These are phyloP conservation scores for Nothura maculosa DNA, from an alignment of 2,797 vertebrate genomes.

Conservation along the genomic window DNA sequence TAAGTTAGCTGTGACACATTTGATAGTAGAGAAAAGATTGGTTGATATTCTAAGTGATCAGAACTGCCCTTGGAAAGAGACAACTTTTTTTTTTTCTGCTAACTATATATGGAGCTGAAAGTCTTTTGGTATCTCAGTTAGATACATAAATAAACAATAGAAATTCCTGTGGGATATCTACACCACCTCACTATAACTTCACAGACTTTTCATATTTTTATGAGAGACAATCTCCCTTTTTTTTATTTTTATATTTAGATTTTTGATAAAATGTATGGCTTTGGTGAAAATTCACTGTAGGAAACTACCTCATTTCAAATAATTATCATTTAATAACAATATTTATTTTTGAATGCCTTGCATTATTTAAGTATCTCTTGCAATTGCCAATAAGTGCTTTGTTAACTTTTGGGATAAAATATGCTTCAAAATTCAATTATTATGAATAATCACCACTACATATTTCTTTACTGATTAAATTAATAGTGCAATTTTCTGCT, in stretches of 20 bases:
- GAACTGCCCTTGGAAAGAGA: background rate
- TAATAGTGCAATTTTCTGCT: background rate
- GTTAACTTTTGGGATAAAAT: background rate
- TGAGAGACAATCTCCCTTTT: background rate
- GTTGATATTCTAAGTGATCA: background rate
- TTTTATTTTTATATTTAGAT: background rate
- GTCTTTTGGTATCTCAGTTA: background rate
- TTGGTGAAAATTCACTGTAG: background rate
- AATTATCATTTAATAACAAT: background rate
- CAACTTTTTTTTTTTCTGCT: background rate
- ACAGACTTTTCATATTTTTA: background rate
- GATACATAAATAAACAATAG: background rate
- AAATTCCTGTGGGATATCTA: background rate
- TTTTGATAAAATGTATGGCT: background rate
- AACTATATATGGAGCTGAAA: background rate
- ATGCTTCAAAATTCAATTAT: background rate
- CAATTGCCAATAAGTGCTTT: background rate
- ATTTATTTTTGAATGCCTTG: background rate
- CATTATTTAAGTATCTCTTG: background rate
- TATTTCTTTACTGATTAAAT: background rate
- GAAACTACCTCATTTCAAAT: background rate
- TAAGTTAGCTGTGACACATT: background rate
- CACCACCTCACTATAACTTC: background rate
- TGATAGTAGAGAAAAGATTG: background rate
- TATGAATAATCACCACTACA: background rate